A percentile compares a stretch with the other conserved stretches of the same genome.
Evolutionary conservation across 2,888 invertebrate genomes (phyloP).

Genomic region (Tachystola acroxantha): DNA sequence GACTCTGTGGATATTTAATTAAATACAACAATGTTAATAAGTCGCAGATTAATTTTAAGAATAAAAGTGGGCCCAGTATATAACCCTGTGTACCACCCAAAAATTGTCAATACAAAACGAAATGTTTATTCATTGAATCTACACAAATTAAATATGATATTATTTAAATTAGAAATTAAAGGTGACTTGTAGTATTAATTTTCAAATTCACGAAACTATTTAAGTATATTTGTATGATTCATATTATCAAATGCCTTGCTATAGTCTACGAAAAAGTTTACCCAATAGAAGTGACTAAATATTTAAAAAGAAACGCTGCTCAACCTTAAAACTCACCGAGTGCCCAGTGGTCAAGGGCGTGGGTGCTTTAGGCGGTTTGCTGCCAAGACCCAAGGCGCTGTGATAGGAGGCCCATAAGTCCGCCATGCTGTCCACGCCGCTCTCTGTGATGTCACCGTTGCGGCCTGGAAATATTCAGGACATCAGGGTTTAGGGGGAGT

Average conservation of each 20-base stretch:
- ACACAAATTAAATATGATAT: too few relatives aligned
- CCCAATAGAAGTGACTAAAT: too few relatives aligned
- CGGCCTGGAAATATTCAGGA: constrained; percentile 66
- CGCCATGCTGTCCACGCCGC: constrained; percentile 84
- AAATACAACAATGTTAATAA: not conserved
- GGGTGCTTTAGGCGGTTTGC: constrained; percentile 64
- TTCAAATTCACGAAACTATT: too few relatives aligned
- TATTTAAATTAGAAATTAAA: too few relatives aligned
- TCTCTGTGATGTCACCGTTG: constrained; percentile 80
- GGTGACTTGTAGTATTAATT: too few relatives aligned
- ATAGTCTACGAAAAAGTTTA: too few relatives aligned
- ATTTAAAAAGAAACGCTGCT: constrained; percentile 51
- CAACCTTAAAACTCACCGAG: constrained; percentile 82
- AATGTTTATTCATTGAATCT: too few relatives aligned
- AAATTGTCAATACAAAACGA: not conserved
- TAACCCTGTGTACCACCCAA: not conserved
- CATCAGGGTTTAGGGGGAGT: not conserved
- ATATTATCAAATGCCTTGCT: constrained; percentile 1
- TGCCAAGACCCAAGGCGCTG: constrained; percentile 85
- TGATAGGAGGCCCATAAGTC: constrained; percentile 93
- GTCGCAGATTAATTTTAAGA: too few relatives aligned
- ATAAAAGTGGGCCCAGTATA: not conserved
- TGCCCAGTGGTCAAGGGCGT: constrained; percentile 80
- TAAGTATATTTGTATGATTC: not conserved
- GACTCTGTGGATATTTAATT: constrained; percentile 73